These are phyloP conservation scores for Lepidurus apus DNA, from an alignment of 1,140 invertebrate species.

Conservation along the genomic window DNA sequence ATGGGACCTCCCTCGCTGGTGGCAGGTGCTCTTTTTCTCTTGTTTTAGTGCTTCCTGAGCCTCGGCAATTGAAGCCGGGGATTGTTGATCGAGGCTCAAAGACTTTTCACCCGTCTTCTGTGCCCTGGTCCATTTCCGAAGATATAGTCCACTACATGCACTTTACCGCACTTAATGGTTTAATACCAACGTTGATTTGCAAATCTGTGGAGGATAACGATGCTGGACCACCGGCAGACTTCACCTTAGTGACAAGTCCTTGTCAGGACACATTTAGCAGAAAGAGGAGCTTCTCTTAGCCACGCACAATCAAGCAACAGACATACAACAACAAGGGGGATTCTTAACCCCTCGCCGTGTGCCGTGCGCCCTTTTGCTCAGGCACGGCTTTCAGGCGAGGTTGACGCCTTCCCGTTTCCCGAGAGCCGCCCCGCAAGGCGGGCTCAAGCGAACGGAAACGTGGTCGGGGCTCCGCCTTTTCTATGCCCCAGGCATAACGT, in stretches of 20 bases:
- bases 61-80: not conserved
- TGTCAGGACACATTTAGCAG: not conserved
- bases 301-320: conserved; percentile 15
- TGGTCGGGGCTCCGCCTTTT: not conserved
- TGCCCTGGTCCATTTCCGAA: too few species aligned
- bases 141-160: not conserved
- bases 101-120: too few species aligned
- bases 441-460: not conserved
- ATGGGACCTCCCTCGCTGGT: not conserved
- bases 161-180: not conserved
- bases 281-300: conserved; percentile 12
- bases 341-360: not conserved
- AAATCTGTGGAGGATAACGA: not conserved
- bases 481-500: not conserved
- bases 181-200: not conserved
- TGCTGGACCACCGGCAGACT: not conserved
- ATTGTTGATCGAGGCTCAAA: too few species aligned
- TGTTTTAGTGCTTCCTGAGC: not conserved
- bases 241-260: conserved; percentile 17
- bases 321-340: not conserved
- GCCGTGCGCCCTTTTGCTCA: conserved; percentile 1
- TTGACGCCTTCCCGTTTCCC: not conserved
- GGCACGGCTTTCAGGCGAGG: not conserved
- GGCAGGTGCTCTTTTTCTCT: not conserved
- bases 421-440: not conserved